These are phyloP conservation scores for Coptodon bakossiorum DNA, from an alignment of 2,113 vertebrate genomes.

Conservation along the genomic window DNA sequence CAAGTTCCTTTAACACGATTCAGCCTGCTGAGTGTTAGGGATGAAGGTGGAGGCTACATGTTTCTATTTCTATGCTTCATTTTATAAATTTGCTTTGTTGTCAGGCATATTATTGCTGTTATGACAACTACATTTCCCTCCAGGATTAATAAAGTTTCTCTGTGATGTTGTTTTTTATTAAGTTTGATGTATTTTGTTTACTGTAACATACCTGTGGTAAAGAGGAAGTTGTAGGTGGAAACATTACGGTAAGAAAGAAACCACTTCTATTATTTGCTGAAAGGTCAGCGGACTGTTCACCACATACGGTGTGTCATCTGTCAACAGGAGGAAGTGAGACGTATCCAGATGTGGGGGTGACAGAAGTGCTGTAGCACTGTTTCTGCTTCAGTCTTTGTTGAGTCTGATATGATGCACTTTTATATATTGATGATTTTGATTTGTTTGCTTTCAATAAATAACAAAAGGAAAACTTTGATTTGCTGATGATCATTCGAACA, in stretches of 20 bases:
- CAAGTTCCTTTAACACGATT: fast-evolving
- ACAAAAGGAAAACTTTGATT: not conserved
- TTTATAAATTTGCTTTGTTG: not conserved
- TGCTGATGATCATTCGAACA: not conserved
- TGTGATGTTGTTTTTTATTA: not conserved
- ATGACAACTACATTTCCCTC: fast-evolving
- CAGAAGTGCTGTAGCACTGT: not conserved
- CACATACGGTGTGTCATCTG: not conserved
- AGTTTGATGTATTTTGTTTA: not conserved
- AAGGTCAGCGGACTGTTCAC: not conserved
- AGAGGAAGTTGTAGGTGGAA: not conserved
- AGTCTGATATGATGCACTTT: not conserved
- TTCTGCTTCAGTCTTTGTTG: not conserved
- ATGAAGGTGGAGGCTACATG: not conserved
- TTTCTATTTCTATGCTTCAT: not conserved
- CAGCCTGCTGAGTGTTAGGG: not conserved
- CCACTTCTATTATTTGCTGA: not conserved
- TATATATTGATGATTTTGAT: fast-evolving
- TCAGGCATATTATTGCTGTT: fast-evolving
- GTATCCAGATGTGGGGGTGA: not conserved
- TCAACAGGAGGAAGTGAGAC: not conserved
- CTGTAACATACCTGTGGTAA: not conserved
- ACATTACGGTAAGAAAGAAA: not conserved
- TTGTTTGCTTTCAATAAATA: not conserved
- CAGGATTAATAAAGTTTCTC: not conserved